Percentiles rank a stretch among this genome's conserved stretches.
Conservation (phyloP, 2,113 vertebrate genomes). For the Catharus bicknelli region DNA sequence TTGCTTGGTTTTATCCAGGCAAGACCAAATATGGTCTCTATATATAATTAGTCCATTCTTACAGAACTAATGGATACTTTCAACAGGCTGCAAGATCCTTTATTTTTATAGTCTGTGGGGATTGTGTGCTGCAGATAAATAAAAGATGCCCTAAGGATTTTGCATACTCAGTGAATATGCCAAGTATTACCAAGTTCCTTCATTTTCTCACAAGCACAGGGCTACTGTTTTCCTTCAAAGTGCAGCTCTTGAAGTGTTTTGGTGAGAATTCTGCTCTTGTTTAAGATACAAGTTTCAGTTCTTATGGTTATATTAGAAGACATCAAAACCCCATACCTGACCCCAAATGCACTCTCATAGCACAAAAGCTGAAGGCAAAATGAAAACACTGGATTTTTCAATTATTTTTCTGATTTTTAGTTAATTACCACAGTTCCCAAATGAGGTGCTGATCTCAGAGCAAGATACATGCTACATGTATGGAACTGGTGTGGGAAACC, state of each 20-base stretch:
- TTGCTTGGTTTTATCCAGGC: slow-evolving; percentile 4
- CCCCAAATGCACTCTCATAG: not conserved
- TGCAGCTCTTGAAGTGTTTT: not conserved
- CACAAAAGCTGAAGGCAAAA: not conserved
- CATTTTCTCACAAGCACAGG: not conserved
- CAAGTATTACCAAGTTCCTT: not conserved
- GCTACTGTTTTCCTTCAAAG: not conserved
- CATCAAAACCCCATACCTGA: not conserved
- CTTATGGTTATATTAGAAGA: not conserved
- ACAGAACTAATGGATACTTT: not conserved
- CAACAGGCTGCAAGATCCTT: not conserved
- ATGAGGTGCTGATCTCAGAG: rapidly evolving
- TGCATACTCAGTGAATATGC: not conserved
- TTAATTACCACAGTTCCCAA: not conserved
- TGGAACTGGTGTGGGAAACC: not conserved
- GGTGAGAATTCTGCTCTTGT: not conserved
- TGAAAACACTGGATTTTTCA: not conserved
- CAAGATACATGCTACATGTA: rapidly evolving
- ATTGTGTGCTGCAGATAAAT: not conserved
- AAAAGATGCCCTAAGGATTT: not conserved
- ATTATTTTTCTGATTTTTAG: not conserved
- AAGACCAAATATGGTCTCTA: not conserved
- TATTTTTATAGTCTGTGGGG: not conserved
- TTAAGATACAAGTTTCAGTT: not conserved
- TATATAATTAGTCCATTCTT: not conserved